phyloP scores from a whole-genome alignment of 2,113 vertebrate species.

The Donacobius atricapilla region DNA sequence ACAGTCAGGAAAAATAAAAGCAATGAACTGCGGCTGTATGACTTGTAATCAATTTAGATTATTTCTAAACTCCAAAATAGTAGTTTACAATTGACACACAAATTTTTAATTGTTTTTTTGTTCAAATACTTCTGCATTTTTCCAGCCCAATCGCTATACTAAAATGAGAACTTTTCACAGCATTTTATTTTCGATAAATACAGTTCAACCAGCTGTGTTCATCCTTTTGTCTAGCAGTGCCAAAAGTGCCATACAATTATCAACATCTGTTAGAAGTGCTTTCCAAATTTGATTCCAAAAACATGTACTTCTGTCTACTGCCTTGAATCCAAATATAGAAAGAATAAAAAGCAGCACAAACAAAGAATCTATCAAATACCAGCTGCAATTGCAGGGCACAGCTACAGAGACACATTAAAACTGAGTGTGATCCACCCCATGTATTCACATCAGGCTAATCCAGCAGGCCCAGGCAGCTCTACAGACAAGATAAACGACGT shows the following conservation, averaged over 20 bases:
- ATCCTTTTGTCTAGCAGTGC: not conserved
- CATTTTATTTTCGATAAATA: conserved; percentile 37
- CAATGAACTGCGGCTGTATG: not conserved
- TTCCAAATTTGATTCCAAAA: conserved; percentile 22
- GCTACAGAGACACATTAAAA: not conserved
- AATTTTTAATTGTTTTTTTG: not conserved
- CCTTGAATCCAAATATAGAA: conserved; percentile 31
- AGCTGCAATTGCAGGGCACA: not conserved
- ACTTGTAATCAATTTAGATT: not conserved
- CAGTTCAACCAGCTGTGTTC: conserved; percentile 36
- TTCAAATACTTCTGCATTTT: not conserved
- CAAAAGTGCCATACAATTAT: conserved; percentile 19
- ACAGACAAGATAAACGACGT: not conserved
- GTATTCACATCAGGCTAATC: conserved; percentile 3
- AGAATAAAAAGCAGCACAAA: not conserved
- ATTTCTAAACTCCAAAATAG: conserved; percentile 26
- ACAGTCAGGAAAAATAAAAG: not conserved
- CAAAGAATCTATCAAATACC: not conserved
- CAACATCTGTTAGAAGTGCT: conserved; percentile 25
- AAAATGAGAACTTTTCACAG: conserved; percentile 9
- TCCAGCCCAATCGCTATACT: not conserved
- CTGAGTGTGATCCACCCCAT: not conserved
- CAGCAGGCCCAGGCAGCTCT: not conserved
- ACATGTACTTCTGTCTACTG: not conserved
- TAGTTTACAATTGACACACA: not conserved